Evolutionary conservation across 2,888 invertebrate species (phyloP), one percentile per base, ranked within the genome.

Genomic region (Liodrosophila aerea): DNA sequence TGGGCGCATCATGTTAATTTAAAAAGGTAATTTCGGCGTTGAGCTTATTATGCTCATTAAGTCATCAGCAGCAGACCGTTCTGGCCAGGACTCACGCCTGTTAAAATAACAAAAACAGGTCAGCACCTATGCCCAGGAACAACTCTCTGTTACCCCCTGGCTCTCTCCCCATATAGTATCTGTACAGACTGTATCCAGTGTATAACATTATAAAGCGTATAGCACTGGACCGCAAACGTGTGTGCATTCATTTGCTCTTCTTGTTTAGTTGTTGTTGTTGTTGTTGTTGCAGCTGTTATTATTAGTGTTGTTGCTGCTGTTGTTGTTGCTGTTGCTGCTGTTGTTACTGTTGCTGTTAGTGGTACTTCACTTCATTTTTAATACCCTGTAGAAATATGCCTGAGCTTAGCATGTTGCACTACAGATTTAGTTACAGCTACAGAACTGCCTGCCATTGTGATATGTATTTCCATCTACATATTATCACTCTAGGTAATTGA

Each of bases 11-110:
- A 82, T 85, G 76, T 80, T 83, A 83, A 82, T 85, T 82, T 82
- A 73, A 85, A 82, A 80, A 82, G 85, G 82, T 85, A 82, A 82
- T 82, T 82, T 82, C 61, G 81, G 81, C 69, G 68, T 59, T 80
- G 73, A 76, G 85, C 85, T 85, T 76, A 82, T 82, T 83, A 82
- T 81, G 72, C 81, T 82, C 82, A 82, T 82, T 82, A 85, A 82
- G 82, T 85, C 82, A 82, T 82, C 85, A 83, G 70, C 64, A 53
- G 43, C 50, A 13, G 22, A 30, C 22, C 22, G 22, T 22, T 22
- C 22, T 22, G 22, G 22, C 31, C 54, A 12, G 45, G 33, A 52
- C 43, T n/a, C 30, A 30, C n/a, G 9, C 47, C 22, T 22, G 22
- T 22, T 22, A 62, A 74, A 64, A n/a, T n/a, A n/a, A 68, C 62